These are phyloP conservation scores for Ceyx erithaca DNA, from an alignment of 2,797 vertebrate genomes.

Conservation along the genomic window DNA sequence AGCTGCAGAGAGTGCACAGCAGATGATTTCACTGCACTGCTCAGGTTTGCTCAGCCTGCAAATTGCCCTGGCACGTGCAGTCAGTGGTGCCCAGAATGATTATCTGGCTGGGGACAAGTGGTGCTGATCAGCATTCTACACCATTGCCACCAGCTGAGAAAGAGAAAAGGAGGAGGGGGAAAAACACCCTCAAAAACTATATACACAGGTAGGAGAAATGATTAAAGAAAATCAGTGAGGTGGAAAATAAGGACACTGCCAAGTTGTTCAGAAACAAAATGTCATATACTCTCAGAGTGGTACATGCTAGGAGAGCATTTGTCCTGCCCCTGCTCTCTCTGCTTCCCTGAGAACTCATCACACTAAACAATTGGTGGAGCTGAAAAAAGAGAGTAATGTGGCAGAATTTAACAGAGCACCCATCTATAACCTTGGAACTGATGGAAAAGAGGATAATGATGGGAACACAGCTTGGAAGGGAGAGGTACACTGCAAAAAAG, in stretches of 20 bases:
- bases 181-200: not conserved
- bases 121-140: constrained; percentile 52
- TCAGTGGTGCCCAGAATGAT: constrained; percentile 27
- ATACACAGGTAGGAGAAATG: not conserved
- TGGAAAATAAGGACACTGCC: constrained; percentile 55
- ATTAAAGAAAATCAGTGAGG: constrained; percentile 50
- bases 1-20: not conserved
- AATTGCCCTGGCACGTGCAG: constrained; percentile 3
- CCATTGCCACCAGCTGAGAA: not conserved
- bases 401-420: not conserved
- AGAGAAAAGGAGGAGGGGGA: not conserved
- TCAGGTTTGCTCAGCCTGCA: constrained; percentile 1
- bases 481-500: not conserved
- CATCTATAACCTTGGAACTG: not conserved
- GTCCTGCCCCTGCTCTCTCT: not conserved
- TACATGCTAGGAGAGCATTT: not conserved
- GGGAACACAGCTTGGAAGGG: not conserved
- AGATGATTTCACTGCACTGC: not conserved
- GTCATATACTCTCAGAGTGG: not conserved
- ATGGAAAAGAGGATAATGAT: not conserved
- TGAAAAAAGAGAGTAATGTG: not conserved
- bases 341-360: not conserved
- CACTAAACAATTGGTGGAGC: not conserved
- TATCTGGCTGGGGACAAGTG: constrained; percentile 6
- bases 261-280: constrained; percentile 35